These are phyloP conservation scores for Plebejus melissa DNA, from an alignment of 2,888 invertebrate genomes.

Conservation along the genomic window DNA sequence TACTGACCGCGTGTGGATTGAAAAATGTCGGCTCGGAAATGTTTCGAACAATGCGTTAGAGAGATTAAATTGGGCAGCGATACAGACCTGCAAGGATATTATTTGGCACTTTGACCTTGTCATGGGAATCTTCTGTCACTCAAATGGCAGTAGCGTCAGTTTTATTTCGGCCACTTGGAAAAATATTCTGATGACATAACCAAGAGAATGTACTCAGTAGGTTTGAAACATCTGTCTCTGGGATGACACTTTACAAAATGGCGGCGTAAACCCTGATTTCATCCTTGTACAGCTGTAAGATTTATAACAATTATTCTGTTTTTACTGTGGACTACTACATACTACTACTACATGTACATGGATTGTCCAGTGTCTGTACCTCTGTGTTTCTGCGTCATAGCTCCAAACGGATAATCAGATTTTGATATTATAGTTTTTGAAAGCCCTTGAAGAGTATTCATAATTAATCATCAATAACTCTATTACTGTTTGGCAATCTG, in stretches of 20 bases:
- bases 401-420: no score
- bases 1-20: conserved; percentile 18
- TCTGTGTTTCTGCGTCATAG: no score
- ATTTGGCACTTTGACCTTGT: no score
- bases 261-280: background rate
- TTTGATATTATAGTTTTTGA: no score
- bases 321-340: no score
- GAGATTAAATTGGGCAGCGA: background rate
- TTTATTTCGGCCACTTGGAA: background rate
- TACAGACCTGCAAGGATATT: background rate
- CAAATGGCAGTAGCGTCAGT: background rate
- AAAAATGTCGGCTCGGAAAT: conserved; percentile 17
- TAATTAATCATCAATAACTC: background rate
- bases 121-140: no score
- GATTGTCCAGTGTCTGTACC: no score
- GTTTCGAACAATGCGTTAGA: conserved; percentile 21
- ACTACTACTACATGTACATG: no score
- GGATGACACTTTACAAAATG: background rate
- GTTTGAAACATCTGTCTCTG: background rate
- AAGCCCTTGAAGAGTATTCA: background rate
- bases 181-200: background rate
- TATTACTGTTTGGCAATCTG: background rate
- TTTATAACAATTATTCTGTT: background rate
- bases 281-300: background rate
- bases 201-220: background rate